phyloP scores from a whole-genome alignment of 2,113 vertebrate species.

The Silurus glanis region DNA sequence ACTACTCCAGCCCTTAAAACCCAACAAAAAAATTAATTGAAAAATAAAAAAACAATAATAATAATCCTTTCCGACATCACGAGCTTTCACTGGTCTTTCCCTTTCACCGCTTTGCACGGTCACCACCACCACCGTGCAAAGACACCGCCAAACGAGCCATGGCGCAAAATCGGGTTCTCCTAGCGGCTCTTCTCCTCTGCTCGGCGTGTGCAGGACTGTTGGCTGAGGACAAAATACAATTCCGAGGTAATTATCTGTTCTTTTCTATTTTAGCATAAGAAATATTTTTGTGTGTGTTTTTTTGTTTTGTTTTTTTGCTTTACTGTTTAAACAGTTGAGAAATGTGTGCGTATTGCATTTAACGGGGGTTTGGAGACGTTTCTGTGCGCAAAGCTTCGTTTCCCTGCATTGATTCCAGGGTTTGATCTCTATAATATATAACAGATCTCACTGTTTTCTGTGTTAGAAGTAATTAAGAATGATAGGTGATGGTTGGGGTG shows the following conservation, averaged over 20 bases:
- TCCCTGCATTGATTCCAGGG: neutral
- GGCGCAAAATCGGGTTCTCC: constrained; percentile 37
- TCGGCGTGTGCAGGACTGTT: constrained; percentile 24
- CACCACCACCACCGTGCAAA: constrained; percentile 43
- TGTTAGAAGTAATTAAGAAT: neutral
- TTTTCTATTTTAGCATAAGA: neutral
- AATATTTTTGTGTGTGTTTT: no score
- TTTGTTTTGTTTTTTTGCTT: neutral
- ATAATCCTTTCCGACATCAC: neutral
- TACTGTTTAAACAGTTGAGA: neutral
- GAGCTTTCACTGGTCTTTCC: neutral
- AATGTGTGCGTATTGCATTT: neutral
- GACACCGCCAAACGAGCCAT: constrained; percentile 24
- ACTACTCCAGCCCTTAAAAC: neutral
- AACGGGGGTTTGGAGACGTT: neutral
- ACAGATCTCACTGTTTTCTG: neutral
- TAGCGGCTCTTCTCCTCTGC: constrained; percentile 39
- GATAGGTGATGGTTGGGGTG: no score
- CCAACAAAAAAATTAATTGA: neutral
- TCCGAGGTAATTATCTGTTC: constrained; percentile 9
- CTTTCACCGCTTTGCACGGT: constrained; percentile 37
- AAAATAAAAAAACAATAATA: neutral
- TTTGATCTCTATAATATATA: no score
- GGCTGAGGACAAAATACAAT: neutral
- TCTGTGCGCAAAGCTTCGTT: neutral